Evolutionary conservation across 2,113 vertebrate species (phyloP), one percentile per base, ranked within the genome.

Genomic region (Manacus vitellinus): DNA sequence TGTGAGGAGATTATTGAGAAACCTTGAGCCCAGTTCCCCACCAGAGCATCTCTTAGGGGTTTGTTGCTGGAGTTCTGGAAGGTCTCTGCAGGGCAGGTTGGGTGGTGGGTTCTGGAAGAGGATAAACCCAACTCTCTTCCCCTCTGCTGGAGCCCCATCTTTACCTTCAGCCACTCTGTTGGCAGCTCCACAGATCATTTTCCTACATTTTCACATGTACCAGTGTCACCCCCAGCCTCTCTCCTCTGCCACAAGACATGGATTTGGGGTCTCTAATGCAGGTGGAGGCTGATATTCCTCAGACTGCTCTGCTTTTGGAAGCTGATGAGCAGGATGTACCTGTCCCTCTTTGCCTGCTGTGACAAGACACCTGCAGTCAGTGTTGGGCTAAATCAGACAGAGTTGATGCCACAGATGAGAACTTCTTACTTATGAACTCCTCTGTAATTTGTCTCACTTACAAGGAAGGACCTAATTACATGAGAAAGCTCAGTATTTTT

Each of bases 381-480:
- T 4, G 10, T 12, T 3, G 8, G 78, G 52, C 35, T 44, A 67
- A 55, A 49, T 78, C 49, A 25, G 28, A 91, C 68, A 68, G 27
- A 35, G 33, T 0, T 13, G 59, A 30, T 52, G 74, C 28, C 54
- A 46, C 39, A 58, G 67, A 65, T 41, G 83, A 92, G 76, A 91
- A 67, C 75, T 94, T 86, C n/a, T 88, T 30, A 71, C n/a, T 88
- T 30, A 71, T 35, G 44, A 91, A 90, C 87, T 90, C 58, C 37
- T 82, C 31, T 58, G 20, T 88, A 93, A 88, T 68, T 88, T 76
- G 74, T 80, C 87, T 63, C 37, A 74, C 56, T 85, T 70, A 70
- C 73, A 70, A 68, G 85, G 67, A 59, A 85, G 74, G 70, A 88
- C 86, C 27, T 74, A 92, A 96, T 96, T 92, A 88, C 31, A 74